A percentile compares a stretch with the other conserved stretches of the same genome.
Conservation (phyloP, 1,140 invertebrate genomes). For the Zaprionus ghesquierei region DNA sequence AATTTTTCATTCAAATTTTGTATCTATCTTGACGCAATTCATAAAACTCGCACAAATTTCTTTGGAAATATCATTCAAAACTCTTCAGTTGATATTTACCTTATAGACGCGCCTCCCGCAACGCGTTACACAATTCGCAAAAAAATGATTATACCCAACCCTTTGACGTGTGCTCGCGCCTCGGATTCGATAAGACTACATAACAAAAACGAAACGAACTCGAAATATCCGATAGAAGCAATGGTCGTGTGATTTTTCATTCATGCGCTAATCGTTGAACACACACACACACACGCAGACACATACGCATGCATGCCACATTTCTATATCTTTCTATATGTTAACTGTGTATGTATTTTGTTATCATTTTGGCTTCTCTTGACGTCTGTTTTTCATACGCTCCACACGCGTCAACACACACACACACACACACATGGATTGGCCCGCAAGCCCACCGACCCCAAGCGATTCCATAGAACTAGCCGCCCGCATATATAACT, state of each 20-base stretch:
- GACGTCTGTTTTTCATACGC: slow-evolving; percentile 42
- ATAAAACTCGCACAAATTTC: too few relatives aligned
- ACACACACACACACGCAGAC: slow-evolving; percentile 23
- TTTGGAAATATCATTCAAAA: not conserved
- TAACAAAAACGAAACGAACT: not conserved
- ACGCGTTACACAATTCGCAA: not conserved
- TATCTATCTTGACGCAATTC: too few relatives aligned
- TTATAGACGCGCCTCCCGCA: not conserved
- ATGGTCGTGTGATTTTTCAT: slow-evolving; percentile 71
- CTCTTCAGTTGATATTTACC: too few relatives aligned
- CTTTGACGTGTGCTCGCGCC: not conserved
- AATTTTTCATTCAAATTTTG: too few relatives aligned
- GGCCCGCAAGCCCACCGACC: not conserved
- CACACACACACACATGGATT: slow-evolving; percentile 9
- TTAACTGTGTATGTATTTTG: slow-evolving; percentile 10
- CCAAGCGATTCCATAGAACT: slow-evolving; percentile 8
- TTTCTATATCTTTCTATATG: slow-evolving; percentile 34
- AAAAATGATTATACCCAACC: not conserved
- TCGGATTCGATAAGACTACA: slow-evolving; percentile 3
- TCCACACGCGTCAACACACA: slow-evolving; percentile 58
- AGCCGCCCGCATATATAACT: slow-evolving; percentile 21
- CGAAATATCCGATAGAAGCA: slow-evolving; percentile 24
- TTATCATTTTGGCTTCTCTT: slow-evolving; percentile 42
- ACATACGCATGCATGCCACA: slow-evolving; percentile 4
- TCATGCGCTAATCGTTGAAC: slow-evolving; percentile 71